phyloP scores from a whole-genome alignment of 2,888 invertebrate species.

The Cataglyphis livida region DNA sequence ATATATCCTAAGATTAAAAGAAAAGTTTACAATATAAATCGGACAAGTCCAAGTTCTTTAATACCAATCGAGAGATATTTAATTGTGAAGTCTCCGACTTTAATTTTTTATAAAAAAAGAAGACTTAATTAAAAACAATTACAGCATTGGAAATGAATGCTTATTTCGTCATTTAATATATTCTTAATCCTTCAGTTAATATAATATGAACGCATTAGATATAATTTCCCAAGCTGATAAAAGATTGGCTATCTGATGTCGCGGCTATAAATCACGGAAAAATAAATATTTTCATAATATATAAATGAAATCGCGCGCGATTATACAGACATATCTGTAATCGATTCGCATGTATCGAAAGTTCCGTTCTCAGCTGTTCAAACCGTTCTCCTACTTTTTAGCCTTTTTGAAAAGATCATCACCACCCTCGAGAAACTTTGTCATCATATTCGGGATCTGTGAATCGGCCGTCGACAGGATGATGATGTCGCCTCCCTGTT shows the following conservation, averaged over 20 bases:
- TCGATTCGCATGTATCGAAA: background rate
- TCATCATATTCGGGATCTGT: constrained; percentile 87
- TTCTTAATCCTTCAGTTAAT: background rate
- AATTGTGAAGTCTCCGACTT: background rate
- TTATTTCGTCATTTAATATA: background rate
- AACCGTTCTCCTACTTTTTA: constrained; percentile 85
- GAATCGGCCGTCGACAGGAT: constrained; percentile 88
- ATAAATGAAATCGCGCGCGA: background rate
- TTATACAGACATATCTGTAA: background rate
- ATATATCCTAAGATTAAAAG: background rate
- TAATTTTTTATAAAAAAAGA: background rate
- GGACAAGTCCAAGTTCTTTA: background rate
- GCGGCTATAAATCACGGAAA: background rate
- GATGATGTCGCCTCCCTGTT: constrained; percentile 89
- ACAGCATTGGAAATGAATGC: background rate
- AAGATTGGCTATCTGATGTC: background rate
- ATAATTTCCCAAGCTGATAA: background rate
- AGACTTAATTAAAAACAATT: background rate
- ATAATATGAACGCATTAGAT: no score
- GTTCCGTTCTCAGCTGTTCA: background rate
- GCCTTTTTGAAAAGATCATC: constrained; percentile 86
- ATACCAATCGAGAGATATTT: background rate
- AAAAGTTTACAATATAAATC: background rate
- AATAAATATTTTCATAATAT: background rate
- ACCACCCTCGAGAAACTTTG: constrained; percentile 87